A percentile compares a stretch with the other conserved stretches of the same genome.
Evolutionary conservation across 1,140 invertebrate genomes (phyloP).

Genomic region (Leguminivora glycinivorella): DNA sequence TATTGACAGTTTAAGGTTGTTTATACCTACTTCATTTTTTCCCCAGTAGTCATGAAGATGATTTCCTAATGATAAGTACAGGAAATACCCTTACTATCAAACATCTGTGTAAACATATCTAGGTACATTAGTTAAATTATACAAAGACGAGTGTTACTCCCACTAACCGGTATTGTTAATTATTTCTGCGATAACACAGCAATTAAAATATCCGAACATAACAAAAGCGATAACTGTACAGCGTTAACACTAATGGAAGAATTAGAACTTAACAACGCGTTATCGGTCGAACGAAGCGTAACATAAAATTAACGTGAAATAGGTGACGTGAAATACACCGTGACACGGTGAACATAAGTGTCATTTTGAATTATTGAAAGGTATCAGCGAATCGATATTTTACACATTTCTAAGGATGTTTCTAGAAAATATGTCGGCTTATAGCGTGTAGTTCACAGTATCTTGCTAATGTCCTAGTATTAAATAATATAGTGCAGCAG

Average conservation of each 20-base stretch:
- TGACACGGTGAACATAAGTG: background rate
- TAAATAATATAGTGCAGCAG: no score
- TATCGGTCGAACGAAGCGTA: slow-evolving; percentile 22
- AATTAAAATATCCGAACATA: slow-evolving; percentile 47
- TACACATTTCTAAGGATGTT: background rate
- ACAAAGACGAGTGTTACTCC: slow-evolving; percentile 13
- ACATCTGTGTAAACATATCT: no score
- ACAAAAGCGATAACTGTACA: slow-evolving; percentile 51
- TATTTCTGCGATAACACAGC: slow-evolving; percentile 46
- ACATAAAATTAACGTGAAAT: slow-evolving; percentile 17
- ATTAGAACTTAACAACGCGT: slow-evolving; percentile 44
- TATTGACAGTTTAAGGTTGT: no score
- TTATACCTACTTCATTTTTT: no score
- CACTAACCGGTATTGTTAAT: background rate
- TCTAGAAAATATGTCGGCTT: background rate
- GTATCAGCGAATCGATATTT: background rate
- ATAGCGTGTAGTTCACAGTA: background rate
- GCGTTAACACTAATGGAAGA: slow-evolving; percentile 59
- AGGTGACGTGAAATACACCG: background rate
- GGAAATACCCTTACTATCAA: no score
- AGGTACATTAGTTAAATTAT: slow-evolving; percentile 26
- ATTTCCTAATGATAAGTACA: no score
- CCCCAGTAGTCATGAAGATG: no score
- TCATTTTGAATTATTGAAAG: background rate
- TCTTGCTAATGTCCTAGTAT: no score